These are phyloP conservation scores for Emydura subglobosa DNA, from an alignment of 2,113 vertebrate species.

Conservation along the genomic window DNA sequence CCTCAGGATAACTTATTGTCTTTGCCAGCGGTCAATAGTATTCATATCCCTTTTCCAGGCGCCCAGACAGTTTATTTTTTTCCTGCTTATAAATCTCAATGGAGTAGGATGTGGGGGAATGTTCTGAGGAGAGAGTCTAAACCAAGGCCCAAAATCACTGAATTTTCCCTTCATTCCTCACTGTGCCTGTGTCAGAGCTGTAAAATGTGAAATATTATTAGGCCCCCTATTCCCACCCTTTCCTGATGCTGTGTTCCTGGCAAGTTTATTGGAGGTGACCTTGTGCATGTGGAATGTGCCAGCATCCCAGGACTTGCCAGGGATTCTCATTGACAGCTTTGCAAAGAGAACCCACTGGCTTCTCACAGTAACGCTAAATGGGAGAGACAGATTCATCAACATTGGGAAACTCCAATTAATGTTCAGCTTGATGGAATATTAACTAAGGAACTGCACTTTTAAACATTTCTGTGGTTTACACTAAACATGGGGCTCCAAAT, in stretches of 20 bases:
- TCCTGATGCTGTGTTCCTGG: background rate
- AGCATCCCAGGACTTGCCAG: background rate
- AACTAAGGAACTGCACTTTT: background rate
- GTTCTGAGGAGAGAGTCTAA: no score
- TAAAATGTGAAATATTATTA: no score
- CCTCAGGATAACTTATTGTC: no score
- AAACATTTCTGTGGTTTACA: background rate
- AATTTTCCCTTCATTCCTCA: no score
- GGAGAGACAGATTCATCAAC: background rate
- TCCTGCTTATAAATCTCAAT: no score
- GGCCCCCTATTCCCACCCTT: no score
- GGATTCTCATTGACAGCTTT: background rate
- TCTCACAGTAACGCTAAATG: background rate
- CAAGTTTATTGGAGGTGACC: background rate
- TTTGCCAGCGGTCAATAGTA: no score
- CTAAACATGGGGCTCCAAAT: background rate
- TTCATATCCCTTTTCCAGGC: no score
- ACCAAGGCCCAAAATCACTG: no score
- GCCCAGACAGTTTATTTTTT: no score
- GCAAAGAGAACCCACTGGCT: background rate
- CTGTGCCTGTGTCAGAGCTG: no score
- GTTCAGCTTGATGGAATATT: background rate
- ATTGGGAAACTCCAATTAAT: background rate
- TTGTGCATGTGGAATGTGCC: rapidly evolving
- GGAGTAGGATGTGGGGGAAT: no score